These are phyloP conservation scores for Apamea epomidion DNA, from an alignment of 2,888 invertebrate genomes.

Conservation along the genomic window DNA sequence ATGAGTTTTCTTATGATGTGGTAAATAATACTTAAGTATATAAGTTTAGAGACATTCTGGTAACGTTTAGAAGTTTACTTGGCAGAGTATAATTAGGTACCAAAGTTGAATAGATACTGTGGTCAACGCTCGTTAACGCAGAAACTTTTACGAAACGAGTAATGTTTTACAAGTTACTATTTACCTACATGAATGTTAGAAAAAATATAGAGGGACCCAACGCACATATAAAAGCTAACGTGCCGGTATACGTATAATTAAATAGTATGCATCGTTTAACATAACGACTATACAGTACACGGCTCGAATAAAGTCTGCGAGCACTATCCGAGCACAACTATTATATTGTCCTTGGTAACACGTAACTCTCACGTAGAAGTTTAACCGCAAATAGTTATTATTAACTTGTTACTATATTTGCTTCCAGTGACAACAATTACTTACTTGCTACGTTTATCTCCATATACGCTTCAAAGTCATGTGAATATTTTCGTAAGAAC, in stretches of 20 bases:
- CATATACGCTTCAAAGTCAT: conserved; percentile 3
- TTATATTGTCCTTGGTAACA: conserved; percentile 44
- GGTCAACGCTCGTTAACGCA: conserved; percentile 8
- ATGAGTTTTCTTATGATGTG: not conserved
- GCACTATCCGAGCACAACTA: conserved; percentile 27
- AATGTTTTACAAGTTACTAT: conserved; percentile 4
- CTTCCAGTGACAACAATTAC: not conserved
- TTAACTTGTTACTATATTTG: conserved; percentile 31
- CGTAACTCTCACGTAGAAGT: conserved; percentile 37
- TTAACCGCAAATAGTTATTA: conserved; percentile 56
- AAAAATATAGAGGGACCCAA: conserved; percentile 7
- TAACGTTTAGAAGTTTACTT: conserved; percentile 10
- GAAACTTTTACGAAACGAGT: conserved; percentile 17
- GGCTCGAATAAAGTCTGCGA: conserved; percentile 42
- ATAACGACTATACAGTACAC: conserved; percentile 46
- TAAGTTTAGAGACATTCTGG: not conserved
- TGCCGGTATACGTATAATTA: conserved; percentile 45
- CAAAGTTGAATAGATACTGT: conserved; percentile 18
- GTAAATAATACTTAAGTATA: not conserved
- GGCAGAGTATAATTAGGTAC: conserved; percentile 12
- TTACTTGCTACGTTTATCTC: conserved; percentile 7
- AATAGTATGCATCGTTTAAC: conserved; percentile 57
- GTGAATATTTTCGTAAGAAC: conserved; percentile 17
- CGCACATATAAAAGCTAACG: conserved; percentile 41
- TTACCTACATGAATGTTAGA: not conserved